Evolutionary conservation across 2,888 invertebrate genomes (phyloP).

Genomic region (Agrotis exclamationis): DNA sequence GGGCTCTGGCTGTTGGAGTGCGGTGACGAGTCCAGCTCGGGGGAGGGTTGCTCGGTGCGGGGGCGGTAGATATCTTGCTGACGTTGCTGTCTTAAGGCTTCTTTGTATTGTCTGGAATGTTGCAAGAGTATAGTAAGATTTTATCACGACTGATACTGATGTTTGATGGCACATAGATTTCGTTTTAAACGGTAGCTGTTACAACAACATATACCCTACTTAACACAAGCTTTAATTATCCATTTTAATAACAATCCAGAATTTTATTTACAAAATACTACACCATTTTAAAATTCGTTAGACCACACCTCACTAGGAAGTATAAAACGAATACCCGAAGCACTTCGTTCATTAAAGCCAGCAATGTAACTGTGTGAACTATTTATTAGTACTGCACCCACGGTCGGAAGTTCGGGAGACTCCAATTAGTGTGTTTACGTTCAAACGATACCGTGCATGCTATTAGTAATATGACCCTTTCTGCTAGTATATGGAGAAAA

Average conservation of each 20-base stretch:
- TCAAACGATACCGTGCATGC: slow-evolving; percentile 36
- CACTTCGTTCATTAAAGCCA: slow-evolving; percentile 16
- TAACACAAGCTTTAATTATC: not conserved
- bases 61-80: slow-evolving; percentile 95
- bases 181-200: slow-evolving; percentile 10
- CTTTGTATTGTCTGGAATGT: slow-evolving; percentile 95
- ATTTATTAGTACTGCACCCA: slow-evolving; percentile 43
- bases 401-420: slow-evolving; percentile 34
- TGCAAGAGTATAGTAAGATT: slow-evolving; percentile 40
- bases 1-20: slow-evolving; percentile 86
- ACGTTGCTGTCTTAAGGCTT: slow-evolving; percentile 96
- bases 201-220: not conserved
- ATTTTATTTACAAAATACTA: not conserved
- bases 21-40: slow-evolving; percentile 90
- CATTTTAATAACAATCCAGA: not conserved
- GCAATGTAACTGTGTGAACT: slow-evolving; percentile 25
- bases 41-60: slow-evolving; percentile 91
- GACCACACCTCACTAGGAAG: slow-evolving; percentile 22
- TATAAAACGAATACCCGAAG: slow-evolving; percentile 11
- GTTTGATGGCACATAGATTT: slow-evolving; percentile 56
- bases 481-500: not conserved
- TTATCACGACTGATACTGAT: not conserved
- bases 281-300: not conserved
- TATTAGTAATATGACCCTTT: slow-evolving; percentile 41
- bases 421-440: slow-evolving; percentile 38